Conservation (phyloP, 2,113 vertebrate genomes). For the Entomyzon cyanotis region DNA sequence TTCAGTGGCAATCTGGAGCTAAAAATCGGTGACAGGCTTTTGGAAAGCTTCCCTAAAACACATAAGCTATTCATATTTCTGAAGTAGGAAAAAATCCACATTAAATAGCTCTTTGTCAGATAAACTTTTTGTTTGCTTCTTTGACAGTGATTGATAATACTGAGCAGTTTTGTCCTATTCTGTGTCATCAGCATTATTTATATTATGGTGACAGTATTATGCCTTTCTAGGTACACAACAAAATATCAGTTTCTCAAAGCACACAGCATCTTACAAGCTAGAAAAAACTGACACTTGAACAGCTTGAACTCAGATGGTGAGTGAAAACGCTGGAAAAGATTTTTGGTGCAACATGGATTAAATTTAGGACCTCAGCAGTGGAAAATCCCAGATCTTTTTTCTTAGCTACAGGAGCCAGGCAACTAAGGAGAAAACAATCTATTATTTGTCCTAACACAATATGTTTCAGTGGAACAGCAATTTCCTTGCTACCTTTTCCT, state of each 20-base stretch:
- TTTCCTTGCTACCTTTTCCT: not conserved
- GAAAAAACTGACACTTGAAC: not conserved
- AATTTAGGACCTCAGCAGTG: not conserved
- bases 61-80: not conserved
- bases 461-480: not conserved
- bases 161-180: not conserved
- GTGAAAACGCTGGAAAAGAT: not conserved
- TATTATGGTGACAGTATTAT: not conserved
- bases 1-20: not conserved
- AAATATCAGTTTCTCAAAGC: not conserved
- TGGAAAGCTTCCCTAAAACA: not conserved
- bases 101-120: not conserved
- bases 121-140: not conserved
- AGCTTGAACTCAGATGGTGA: not conserved
- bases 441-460: not conserved
- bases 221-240: not conserved
- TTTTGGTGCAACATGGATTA: constrained; percentile 3
- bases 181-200: not conserved
- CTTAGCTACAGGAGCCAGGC: not conserved
- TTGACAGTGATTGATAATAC: not conserved
- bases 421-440: constrained; percentile 1
- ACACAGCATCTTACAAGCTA: not conserved
- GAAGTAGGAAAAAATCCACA: not conserved
- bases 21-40: not conserved
- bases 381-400: not conserved